A percentile compares a stretch with the other conserved stretches of the same genome.
Evolutionary conservation across 2,113 vertebrate species (phyloP).

Genomic region (Aphelocoma coerulescens): DNA sequence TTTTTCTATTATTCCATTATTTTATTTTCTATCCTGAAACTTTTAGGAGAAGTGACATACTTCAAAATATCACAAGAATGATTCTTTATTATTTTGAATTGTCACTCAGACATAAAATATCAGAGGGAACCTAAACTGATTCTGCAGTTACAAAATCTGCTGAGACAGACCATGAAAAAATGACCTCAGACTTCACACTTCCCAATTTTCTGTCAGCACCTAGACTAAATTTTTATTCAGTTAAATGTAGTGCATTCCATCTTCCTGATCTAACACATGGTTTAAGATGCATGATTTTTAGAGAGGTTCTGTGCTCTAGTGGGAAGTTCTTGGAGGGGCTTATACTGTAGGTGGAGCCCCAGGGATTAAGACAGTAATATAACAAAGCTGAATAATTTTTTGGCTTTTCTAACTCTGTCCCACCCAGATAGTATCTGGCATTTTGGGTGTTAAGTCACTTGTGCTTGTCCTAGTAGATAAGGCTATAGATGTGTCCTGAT

Average conservation of each 20-base stretch:
- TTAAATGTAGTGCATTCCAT: slow-evolving; percentile 10
- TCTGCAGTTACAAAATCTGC: slow-evolving; percentile 26
- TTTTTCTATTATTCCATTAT: slow-evolving; percentile 32
- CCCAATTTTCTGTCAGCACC: slow-evolving; percentile 34
- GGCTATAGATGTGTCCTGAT: background rate
- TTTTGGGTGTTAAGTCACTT: background rate
- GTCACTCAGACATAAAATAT: slow-evolving; percentile 4
- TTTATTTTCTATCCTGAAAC: slow-evolving; percentile 55
- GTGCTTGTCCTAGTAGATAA: background rate
- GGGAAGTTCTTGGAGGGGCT: background rate
- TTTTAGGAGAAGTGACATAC: background rate
- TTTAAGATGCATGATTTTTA: background rate
- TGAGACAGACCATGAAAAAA: slow-evolving; percentile 22
- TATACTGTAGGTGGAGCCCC: background rate
- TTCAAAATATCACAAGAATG: slow-evolving; percentile 58
- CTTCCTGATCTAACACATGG: slow-evolving; percentile 2
- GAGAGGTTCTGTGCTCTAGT: background rate
- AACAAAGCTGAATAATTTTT: slow-evolving; percentile 13
- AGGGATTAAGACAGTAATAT: background rate
- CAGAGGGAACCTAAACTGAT: background rate
- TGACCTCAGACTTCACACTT: slow-evolving; percentile 38
- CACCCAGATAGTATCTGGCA: background rate
- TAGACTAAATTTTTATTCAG: slow-evolving; percentile 3
- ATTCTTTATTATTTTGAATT: slow-evolving; percentile 38
- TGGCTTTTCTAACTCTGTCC: background rate